These are phyloP conservation scores for Brachylomia viminalis DNA, from an alignment of 2,888 invertebrate genomes.

Conservation along the genomic window DNA sequence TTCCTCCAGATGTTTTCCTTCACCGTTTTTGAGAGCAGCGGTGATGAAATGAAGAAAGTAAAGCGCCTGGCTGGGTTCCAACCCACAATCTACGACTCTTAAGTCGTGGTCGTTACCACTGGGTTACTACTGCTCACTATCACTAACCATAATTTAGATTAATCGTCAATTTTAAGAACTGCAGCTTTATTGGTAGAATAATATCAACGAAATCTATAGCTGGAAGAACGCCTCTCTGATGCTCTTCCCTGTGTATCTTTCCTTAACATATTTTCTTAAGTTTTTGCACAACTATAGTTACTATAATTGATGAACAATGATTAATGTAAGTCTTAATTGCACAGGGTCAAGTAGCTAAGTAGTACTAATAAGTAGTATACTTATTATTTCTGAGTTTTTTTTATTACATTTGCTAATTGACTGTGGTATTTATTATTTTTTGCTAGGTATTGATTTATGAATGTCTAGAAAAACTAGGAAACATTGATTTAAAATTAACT, in stretches of 20 bases:
- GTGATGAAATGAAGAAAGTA: too few relatives aligned
- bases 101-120: too few relatives aligned
- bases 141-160: too few relatives aligned
- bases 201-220: not conserved
- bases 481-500: not conserved
- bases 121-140: too few relatives aligned
- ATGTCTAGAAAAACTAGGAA: not conserved
- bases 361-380: too few relatives aligned
- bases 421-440: not conserved
- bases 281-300: not conserved
- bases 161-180: too few relatives aligned
- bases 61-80: too few relatives aligned
- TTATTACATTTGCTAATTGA: conserved; percentile 13
- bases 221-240: not conserved
- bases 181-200: not conserved
- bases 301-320: conserved; percentile 2
- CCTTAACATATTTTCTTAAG: not conserved
- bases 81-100: too few relatives aligned
- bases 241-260: not conserved
- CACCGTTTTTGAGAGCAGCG: too few relatives aligned
- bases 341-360: conserved; percentile 29
- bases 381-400: too few relatives aligned
- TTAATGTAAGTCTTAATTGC: conserved; percentile 21
- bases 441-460: not conserved
- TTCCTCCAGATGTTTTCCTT: too few relatives aligned